Evolutionary conservation across 2,888 invertebrate genomes (phyloP), one percentile per base, ranked within the genome.

Genomic region (Morpho achilles): DNA sequence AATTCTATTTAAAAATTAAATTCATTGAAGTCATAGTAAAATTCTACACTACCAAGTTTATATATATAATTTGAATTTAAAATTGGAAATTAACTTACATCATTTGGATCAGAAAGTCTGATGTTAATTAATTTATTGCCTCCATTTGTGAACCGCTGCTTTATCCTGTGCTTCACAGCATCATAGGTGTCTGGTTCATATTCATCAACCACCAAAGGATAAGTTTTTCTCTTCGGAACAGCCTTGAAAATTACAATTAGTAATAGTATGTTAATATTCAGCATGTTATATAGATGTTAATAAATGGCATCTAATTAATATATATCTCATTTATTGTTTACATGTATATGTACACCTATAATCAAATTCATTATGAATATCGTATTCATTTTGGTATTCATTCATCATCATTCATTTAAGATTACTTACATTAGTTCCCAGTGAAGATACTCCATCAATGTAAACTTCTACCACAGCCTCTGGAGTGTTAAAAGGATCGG

Each of bases 401-500:
- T 32, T 32, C 32, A 32, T 32, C 4, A 32, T 32, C 32, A 2
- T 32, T 32, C 5, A 3, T 32, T 32, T 32, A 32, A 32, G 5
- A 50, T 43, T 16, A 41, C 78, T 87, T 77, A 80, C 89, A 70
- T 75, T 74, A 66, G 80, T 79, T 23, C 91, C 91, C 58, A 93
- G 84, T 65, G 83, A 88, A 22, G 91, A 79, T 2, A 95, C 85
- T 44, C 96, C 96, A 80, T 95, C 94, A 50, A 96, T 89, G 51
- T 93, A 92, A 8, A 96, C 84, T 45, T 92, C 92, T 10, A 96
- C 93, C 2, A 94, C 91, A 43, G 93, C 94, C 77, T 95, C 93
- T n/a, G 96, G 94, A 51, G 94, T 91, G 61, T 92, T 85, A 70
- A 96, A 96, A 1, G 96, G 96, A 83, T 95, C 92, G 6, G 79